Percentiles rank a stretch among this genome's conserved stretches.
phyloP scores from a whole-genome alignment of 2,888 invertebrate genomes.

The Brachyptera putata region DNA sequence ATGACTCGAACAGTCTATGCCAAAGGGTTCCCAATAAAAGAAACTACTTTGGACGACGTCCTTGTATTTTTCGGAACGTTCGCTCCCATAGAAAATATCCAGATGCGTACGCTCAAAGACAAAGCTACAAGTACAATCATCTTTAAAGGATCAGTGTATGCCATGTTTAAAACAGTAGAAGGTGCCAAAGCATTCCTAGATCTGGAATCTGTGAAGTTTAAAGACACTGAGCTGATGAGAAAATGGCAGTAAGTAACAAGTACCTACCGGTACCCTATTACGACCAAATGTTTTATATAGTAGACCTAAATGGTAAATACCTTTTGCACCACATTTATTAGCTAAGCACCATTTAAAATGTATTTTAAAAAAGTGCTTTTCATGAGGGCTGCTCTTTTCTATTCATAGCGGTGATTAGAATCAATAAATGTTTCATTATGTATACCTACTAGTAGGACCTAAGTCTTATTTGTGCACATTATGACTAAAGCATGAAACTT shows the following conservation, averaged over 20 bases:
- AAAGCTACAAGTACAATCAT: constrained; percentile 58
- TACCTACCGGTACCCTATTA: constrained; percentile 28
- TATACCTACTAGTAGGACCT: too few species aligned
- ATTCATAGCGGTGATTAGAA: too few species aligned
- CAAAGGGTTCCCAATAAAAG: constrained; percentile 76
- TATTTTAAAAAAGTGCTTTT: too few species aligned
- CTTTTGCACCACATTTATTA: not conserved
- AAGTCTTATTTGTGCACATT: too few species aligned
- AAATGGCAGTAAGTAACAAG: constrained; percentile 61
- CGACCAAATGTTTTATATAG: not conserved
- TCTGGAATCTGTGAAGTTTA: constrained; percentile 62
- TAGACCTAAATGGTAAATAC: not conserved
- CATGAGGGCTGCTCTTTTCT: too few species aligned
- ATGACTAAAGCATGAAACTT: too few species aligned
- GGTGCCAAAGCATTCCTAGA: constrained; percentile 75
- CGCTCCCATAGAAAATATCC: constrained; percentile 64
- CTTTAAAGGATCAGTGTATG: constrained; percentile 92
- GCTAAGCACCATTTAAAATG: not conserved
- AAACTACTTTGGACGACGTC: constrained; percentile 62
- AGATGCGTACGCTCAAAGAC: constrained; percentile 56
- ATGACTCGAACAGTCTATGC: constrained; percentile 75
- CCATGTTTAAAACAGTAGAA: constrained; percentile 76
- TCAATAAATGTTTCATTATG: too few species aligned
- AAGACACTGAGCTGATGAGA: constrained; percentile 58
- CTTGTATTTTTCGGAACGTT: constrained; percentile 66